Evolutionary conservation across 2,113 vertebrate genomes (phyloP).

Genomic region (Zootoca vivipara): DNA sequence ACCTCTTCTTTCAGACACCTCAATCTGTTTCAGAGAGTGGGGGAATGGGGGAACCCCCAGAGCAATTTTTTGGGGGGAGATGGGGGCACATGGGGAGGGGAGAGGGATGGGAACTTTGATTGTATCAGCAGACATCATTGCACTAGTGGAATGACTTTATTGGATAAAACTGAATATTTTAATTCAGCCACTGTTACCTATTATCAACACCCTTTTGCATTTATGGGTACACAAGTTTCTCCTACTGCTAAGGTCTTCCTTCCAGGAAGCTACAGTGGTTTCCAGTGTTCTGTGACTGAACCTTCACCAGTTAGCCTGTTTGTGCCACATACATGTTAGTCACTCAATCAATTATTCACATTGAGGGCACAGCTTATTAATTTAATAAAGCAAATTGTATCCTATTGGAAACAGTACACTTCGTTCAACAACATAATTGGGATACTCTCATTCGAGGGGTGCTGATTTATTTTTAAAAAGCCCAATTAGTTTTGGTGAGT

Average conservation of each 20-base stretch:
- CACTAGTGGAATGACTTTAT: too few species aligned
- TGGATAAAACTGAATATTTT: too few species aligned
- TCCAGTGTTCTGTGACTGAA: neutral
- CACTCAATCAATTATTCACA: neutral
- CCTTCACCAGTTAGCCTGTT: neutral
- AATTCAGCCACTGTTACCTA: too few species aligned
- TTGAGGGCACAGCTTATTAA: neutral
- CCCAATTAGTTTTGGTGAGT: neutral
- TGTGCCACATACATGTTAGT: neutral
- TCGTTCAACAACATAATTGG: neutral
- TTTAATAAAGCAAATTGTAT: neutral
- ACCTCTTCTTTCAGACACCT: too few species aligned
- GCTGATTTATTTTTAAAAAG: neutral
- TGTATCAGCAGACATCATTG: too few species aligned
- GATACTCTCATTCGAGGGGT: neutral
- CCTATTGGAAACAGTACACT: neutral
- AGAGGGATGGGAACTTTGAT: too few species aligned
- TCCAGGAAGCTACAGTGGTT: neutral
- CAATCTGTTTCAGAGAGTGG: too few species aligned
- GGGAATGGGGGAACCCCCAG: too few species aligned
- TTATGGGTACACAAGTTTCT: neutral
- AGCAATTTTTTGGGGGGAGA: too few species aligned
- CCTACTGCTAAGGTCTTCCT: neutral
- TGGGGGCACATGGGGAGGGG: too few species aligned
- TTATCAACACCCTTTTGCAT: neutral